Percentiles rank a stretch among this genome's conserved stretches.
These are phyloP conservation scores for Elaphurus davidianus DNA, from an alignment of 2,113 vertebrate species.

Conservation along the genomic window DNA sequence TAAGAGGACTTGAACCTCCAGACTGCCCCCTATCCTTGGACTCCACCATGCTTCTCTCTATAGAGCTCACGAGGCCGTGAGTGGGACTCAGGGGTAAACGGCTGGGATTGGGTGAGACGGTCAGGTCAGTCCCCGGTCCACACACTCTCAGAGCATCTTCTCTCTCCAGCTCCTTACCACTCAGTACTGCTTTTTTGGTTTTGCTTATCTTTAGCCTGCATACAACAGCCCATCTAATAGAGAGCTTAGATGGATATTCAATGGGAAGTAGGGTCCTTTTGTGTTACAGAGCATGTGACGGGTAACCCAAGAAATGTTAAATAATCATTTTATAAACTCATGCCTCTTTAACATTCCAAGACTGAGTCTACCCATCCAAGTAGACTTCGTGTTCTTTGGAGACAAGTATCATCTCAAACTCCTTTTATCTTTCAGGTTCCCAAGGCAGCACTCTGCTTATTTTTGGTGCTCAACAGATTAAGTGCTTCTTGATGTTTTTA, in stretches of 20 bases:
- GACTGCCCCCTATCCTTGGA: background rate
- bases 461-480: background rate
- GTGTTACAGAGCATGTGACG: background rate
- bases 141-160: background rate
- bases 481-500: background rate
- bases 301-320: background rate
- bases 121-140: background rate
- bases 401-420: background rate
- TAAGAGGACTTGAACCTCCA: background rate
- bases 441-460: background rate
- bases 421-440: background rate
- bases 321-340: background rate
- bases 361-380: background rate
- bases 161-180: background rate
- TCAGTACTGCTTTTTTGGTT: background rate
- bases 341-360: background rate
- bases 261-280: background rate
- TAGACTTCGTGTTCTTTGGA: background rate
- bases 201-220: background rate
- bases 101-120: background rate
- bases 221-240: background rate
- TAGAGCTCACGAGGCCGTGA: background rate
- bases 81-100: background rate
- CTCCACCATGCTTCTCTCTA: background rate
- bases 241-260: background rate